These are phyloP conservation scores for Homarus americanus DNA, from an alignment of 1,140 invertebrate species.

Conservation along the genomic window DNA sequence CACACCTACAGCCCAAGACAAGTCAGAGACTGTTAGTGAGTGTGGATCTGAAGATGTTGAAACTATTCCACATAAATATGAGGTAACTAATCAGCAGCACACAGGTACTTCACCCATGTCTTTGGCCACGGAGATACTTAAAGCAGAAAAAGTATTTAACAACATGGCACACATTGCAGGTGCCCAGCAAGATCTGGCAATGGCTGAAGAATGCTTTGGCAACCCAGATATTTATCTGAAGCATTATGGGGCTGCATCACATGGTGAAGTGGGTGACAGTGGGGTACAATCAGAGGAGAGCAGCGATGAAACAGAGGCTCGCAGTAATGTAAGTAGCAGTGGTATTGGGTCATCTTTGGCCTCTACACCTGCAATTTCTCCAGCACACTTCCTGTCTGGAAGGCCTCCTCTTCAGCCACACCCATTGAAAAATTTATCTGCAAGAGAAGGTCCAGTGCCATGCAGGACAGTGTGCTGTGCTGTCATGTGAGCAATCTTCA, in stretches of 20 bases:
- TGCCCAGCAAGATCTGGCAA: slow-evolving; percentile 7
- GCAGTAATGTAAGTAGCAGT: slow-evolving; percentile 56
- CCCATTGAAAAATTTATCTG: slow-evolving; percentile 55
- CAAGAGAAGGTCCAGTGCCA: slow-evolving; percentile 62
- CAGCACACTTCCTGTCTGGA: slow-evolving; percentile 47
- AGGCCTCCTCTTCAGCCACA: slow-evolving; percentile 47
- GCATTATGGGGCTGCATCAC: slow-evolving; percentile 33
- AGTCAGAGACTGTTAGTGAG: slow-evolving; percentile 46
- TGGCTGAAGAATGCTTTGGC: slow-evolving; percentile 21
- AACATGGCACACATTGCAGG: slow-evolving; percentile 62
- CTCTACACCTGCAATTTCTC: slow-evolving; percentile 66
- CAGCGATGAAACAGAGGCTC: slow-evolving; percentile 61
- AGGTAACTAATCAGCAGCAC: slow-evolving; percentile 20
- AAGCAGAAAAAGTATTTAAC: slow-evolving; percentile 59
- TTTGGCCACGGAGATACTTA: slow-evolving; percentile 60
- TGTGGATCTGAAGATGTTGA: slow-evolving; percentile 66
- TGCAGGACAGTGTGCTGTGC: slow-evolving; percentile 70
- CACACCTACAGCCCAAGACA: slow-evolving; percentile 19
- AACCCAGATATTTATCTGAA: slow-evolving; percentile 61
- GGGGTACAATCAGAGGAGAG: slow-evolving; percentile 66
- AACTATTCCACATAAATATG: slow-evolving; percentile 54
- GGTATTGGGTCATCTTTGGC: slow-evolving; percentile 72
- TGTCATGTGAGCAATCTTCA: slow-evolving; percentile 63
- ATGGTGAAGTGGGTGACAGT: slow-evolving; percentile 51
- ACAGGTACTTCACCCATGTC: slow-evolving; percentile 49